These are phyloP conservation scores for Myotis daubentonii DNA, from an alignment of 2,797 vertebrate species.

Conservation along the genomic window DNA sequence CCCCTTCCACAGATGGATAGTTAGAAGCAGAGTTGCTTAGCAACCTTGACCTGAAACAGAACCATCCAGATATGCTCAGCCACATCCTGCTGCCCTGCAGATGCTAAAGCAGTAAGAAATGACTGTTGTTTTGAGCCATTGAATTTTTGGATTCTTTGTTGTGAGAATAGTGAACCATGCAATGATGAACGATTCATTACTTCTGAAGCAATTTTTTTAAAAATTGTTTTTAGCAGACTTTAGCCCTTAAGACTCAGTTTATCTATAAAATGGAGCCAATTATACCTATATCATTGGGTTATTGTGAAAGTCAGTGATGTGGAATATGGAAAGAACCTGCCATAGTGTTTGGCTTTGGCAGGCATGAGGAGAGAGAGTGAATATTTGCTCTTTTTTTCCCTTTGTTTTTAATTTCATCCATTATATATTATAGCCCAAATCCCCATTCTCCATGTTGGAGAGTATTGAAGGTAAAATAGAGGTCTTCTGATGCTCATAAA, in stretches of 20 bases:
- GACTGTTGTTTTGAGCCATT: background rate
- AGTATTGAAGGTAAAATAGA: background rate
- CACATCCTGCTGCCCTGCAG: background rate
- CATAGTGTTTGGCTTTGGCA: background rate
- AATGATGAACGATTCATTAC: background rate
- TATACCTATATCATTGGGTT: background rate
- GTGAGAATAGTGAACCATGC: background rate
- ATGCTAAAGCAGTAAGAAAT: background rate
- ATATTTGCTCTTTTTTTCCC: background rate
- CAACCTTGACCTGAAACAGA: background rate
- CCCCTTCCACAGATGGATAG: background rate
- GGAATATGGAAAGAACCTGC: background rate
- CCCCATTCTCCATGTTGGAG: background rate
- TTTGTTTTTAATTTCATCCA: background rate
- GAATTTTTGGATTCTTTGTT: background rate
- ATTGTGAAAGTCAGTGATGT: background rate
- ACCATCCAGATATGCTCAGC: background rate
- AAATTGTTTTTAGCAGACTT: background rate
- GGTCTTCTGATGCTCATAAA: background rate
- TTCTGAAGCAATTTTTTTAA: background rate
- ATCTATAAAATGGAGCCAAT: background rate
- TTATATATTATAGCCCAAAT: background rate
- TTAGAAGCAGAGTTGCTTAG: background rate
- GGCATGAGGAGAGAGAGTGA: background rate
- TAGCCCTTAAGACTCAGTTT: background rate